Evolutionary conservation across 2,113 vertebrate genomes (phyloP).

Genomic region (Rhabdomys dilectus): DNA sequence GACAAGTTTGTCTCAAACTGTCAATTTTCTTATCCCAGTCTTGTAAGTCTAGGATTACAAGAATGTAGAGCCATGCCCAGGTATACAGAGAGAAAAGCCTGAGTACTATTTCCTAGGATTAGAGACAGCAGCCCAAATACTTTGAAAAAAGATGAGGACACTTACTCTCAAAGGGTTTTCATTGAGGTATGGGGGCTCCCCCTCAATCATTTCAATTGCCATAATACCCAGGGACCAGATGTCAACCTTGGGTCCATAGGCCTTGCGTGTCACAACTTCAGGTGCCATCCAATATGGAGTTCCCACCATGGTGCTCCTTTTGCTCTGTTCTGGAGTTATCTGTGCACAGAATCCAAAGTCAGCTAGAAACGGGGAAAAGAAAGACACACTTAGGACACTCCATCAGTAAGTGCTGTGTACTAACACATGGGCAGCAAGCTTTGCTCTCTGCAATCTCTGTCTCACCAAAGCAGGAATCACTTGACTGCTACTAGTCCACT

Average conservation of each 20-base stretch:
- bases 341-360: slow-evolving; percentile 99
- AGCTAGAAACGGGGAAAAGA: slow-evolving; percentile 85
- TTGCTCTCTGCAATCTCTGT: neutral
- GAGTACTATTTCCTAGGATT: slow-evolving; percentile 1
- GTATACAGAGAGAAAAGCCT: neutral
- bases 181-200: slow-evolving; percentile 97
- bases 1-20: neutral
- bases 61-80: neutral
- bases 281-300: slow-evolving; percentile 99
- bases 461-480: slow-evolving; percentile 28
- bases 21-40: neutral
- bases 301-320: slow-evolving; percentile 98
- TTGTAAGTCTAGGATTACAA: neutral
- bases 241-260: slow-evolving; percentile 98
- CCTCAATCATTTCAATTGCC: slow-evolving; percentile 99
- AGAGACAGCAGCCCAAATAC: neutral
- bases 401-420: neutral
- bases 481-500: neutral
- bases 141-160: neutral
- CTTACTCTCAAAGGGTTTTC: slow-evolving; percentile 97
- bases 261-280: slow-evolving; percentile 97
- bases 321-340: slow-evolving; percentile 98
- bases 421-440: neutral
- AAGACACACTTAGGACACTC: slow-evolving; percentile 11
- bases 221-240: slow-evolving; percentile 99